Conservation (phyloP, 2,888 invertebrate species). For the Pardosa pseudoannulata region DNA sequence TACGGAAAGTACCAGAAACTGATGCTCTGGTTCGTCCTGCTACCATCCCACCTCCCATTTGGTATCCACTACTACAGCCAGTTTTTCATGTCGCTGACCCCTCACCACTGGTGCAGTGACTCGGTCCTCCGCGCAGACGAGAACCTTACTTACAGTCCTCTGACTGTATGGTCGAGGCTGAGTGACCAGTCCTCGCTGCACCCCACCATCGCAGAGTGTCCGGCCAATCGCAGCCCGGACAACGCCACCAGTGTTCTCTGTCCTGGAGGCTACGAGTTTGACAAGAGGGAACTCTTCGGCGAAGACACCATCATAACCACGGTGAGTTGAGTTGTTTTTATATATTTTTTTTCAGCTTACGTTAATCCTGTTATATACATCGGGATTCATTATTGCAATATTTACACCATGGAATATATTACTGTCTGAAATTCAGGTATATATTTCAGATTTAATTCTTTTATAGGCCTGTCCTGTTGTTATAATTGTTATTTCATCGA, state of each 20-base stretch:
- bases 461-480: too few relatives aligned
- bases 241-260: constrained; percentile 8
- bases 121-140: neutral
- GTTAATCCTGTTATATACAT: too few relatives aligned
- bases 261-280: constrained; percentile 50
- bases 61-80: constrained; percentile 90
- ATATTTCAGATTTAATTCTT: too few relatives aligned
- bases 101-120: constrained; percentile 83
- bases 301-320: constrained; percentile 73
- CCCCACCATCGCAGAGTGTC: constrained; percentile 46
- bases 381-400: too few relatives aligned
- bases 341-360: too few relatives aligned
- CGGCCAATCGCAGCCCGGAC: constrained; percentile 16
- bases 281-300: constrained; percentile 53
- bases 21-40: constrained; percentile 77
- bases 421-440: too few relatives aligned
- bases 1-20: constrained; percentile 81
- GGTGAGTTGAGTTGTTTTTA: constrained; percentile 45
- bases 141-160: constrained; percentile 48
- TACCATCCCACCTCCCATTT: constrained; percentile 84
- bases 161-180: constrained; percentile 64
- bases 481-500: too few relatives aligned
- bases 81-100: constrained; percentile 75
- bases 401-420: too few relatives aligned
- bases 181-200: neutral